phyloP scores from a whole-genome alignment of 2,888 invertebrate species.

The Athripsodes cinereus region DNA sequence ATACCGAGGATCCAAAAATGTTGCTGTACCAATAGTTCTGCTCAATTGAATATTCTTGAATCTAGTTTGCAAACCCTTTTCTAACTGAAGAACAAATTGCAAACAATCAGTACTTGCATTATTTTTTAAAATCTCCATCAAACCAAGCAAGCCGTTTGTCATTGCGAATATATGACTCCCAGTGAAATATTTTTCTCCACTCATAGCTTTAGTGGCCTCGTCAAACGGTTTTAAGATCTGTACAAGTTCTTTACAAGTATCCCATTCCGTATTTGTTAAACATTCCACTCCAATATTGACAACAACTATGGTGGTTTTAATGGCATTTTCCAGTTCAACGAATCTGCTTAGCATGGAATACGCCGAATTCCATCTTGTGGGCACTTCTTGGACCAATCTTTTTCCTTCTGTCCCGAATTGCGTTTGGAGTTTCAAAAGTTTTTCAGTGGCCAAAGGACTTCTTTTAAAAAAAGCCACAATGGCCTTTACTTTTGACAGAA shows the following conservation, averaged over 20 bases:
- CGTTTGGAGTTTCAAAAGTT: neutral
- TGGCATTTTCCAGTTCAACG: neutral
- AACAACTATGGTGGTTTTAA: neutral
- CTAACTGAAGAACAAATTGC: neutral
- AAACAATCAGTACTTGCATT: neutral
- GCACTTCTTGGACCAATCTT: neutral
- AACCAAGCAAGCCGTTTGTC: neutral
- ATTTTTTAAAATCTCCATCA: neutral
- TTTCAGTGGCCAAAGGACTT: neutral
- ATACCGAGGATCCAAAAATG: neutral
- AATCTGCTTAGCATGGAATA: neutral
- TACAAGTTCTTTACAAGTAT: neutral
- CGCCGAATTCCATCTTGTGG: neutral
- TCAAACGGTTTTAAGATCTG: neutral
- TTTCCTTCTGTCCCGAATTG: neutral
- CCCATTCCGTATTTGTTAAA: neutral
- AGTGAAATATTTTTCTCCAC: slow-evolving; percentile 1
- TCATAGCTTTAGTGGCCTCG: neutral
- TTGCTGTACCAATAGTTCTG: neutral
- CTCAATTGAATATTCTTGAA: neutral
- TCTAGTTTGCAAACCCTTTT: neutral
- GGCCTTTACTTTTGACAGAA: neutral
- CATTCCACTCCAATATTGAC: neutral
- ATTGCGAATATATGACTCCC: neutral
- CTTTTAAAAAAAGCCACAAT: neutral